Base-by-base conservation (phyloP, 2,113 vertebrate species). In the Motacilla alba region DNA sequence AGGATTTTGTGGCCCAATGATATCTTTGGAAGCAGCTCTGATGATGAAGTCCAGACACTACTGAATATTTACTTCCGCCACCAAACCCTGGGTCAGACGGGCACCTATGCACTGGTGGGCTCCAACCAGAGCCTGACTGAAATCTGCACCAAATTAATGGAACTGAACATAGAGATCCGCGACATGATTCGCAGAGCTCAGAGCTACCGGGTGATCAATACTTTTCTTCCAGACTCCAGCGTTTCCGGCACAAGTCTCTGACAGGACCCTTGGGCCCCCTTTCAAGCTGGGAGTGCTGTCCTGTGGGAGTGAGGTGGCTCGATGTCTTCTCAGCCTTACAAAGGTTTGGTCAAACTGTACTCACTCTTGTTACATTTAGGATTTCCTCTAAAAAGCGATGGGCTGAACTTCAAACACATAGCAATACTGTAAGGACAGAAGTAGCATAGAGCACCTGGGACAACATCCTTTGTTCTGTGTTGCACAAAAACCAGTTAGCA, bases 61-160 rank as follows among this genome's bases (percentile, higher is more conserved):
- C 98, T 99, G 95, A 99, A 99, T 96, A 99, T 99, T 96, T 99
- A 99, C 94, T 99, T 99, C 98, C 98, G 99, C 84, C 99, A 99
- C 97, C 99, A 99, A 96, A 99, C 99, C 21, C 95, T 99, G 93
- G 99, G 99, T 83, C 99, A 99, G 97, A 99, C 99, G 0, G 99
- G 99, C 94, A 99, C 99, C 15, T 99, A 99, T 28, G 99, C 99
- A 26, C 96, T 99, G 93, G 99, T 99, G 94, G 99, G 99, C 89
- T 99, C 99, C 59, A 99, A 98, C 96, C 99, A 99, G 97, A 99
- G 99, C 98, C 97, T 99, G 87, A 98, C 98, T 2, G 98, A 99
- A 92, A 99, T 99, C 97, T 99, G 99, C 75, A 97, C 97, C 81
- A 99, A 98, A 94, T 83, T 99, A 70, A 99, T 99, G 98, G 99